Base-by-base conservation (phyloP, 2,113 vertebrate species). In the Pedionomus torquatus region DNA sequence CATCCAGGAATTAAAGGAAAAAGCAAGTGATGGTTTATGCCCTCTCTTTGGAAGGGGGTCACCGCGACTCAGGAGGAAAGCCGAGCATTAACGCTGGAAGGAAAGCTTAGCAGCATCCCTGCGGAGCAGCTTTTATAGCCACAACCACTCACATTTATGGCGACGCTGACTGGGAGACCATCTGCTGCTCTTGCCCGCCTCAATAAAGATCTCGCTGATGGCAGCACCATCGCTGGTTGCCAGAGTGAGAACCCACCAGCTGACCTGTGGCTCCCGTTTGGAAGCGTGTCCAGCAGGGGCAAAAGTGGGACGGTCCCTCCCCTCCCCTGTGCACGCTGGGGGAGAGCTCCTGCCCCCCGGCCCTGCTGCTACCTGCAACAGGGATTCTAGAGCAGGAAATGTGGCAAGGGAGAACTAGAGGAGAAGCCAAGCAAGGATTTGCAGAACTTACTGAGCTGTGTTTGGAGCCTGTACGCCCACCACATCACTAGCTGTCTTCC, bases 101-200 rank as follows among this genome's bases (percentile, higher is more conserved):
- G 16, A 61, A 81, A 91, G 72, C 80, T 46, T 18, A 77, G 68
- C 64, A 77, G 65, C 39, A 11, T 77, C 86, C 65, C 76, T 66
- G 78, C 25, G 24, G 7, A n/a, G 72, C 64, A 58, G 57, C 79
- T 92, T 95, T 95, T 57, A 77, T 31, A 46, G 76, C 41, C 2
- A 14, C 83, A 83, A 54, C 79, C 75, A 49, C 79, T 96, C 92
- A 69, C 49, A 16, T 86, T 92, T 77, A 28, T 52, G 75, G 85
- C 52, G 44, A 26, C 24, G 82, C n/a, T 86, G 13, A 79, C 49
- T 76, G 75, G 65, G 88, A 41, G 71, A 83, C 76, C 83, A 77
- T 80, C 79, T 95, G 88, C 88, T 96, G n/a, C 85, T 88, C 90
- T 76, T 31, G 28, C 52, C 78, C 25, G n/a, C 66, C 65, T 76